phyloP scores from a whole-genome alignment of 2,888 invertebrate genomes.

The Eupithecia vulgata region DNA sequence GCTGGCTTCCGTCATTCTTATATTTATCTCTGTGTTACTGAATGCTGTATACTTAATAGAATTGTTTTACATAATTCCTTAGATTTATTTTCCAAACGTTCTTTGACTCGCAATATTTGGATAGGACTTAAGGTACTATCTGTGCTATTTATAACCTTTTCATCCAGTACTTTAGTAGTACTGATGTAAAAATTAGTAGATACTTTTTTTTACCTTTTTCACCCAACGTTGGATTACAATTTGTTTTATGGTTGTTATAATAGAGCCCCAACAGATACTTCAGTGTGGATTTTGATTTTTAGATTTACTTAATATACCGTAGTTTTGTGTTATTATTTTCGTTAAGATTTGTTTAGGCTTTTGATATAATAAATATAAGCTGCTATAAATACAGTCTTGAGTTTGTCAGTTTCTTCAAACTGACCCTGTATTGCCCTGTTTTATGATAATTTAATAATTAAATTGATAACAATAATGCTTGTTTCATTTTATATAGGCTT shows the following conservation, averaged over 20 bases:
- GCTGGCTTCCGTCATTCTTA: neutral
- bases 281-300: slow-evolving; percentile 50
- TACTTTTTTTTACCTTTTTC: slow-evolving; percentile 9
- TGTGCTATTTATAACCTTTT: neutral
- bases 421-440: neutral
- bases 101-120: neutral
- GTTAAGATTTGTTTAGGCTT: slow-evolving; percentile 59
- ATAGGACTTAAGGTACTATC: neutral
- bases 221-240: neutral
- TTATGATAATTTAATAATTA: neutral
- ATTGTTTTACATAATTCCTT: neutral
- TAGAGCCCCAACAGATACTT: neutral
- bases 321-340: slow-evolving; percentile 63
- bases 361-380: slow-evolving; percentile 69
- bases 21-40: neutral
- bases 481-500: neutral
- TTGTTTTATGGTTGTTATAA: neutral
- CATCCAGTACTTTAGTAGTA: neutral
- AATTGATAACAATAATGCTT: neutral
- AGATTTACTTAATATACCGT: slow-evolving; percentile 66
- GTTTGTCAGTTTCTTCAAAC: neutral
- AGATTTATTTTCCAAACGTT: neutral
- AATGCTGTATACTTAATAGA: neutral
- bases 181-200: slow-evolving; percentile 22
- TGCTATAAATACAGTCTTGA: slow-evolving; percentile 48